phyloP scores from a whole-genome alignment of 2,888 invertebrate genomes.

The Cantharis lateralis region DNA sequence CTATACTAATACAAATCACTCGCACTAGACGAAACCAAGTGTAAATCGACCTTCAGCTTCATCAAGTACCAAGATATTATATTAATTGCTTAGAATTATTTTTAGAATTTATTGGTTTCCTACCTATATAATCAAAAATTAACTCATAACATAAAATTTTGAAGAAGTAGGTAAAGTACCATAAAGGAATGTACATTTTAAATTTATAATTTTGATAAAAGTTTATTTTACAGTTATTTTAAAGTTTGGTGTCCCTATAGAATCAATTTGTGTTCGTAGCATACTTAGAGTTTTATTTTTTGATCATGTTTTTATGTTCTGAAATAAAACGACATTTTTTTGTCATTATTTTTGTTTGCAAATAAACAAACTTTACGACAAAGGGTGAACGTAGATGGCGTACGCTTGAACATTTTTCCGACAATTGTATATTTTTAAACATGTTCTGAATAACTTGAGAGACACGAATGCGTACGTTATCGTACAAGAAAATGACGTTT shows the following conservation, averaged over 20 bases:
- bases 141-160: neutral
- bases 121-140: too few species aligned
- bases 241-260: neutral
- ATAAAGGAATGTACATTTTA: neutral
- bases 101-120: too few species aligned
- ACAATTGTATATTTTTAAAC: constrained; percentile 4
- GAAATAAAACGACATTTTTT: neutral
- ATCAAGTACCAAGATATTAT: too few species aligned
- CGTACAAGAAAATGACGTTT: constrained; percentile 3
- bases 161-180: neutral
- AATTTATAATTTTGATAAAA: neutral
- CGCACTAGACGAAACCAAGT: too few species aligned
- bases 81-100: too few species aligned
- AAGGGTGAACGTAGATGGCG: constrained; percentile 1
- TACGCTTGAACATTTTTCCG: neutral
- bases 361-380: constrained; percentile 4
- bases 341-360: neutral
- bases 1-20: too few species aligned
- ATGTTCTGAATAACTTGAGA: constrained; percentile 2
- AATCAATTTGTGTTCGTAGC: neutral
- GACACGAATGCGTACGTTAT: constrained; percentile 4
- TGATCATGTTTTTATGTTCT: neutral
- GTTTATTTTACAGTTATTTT: neutral
- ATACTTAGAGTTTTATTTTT: neutral
- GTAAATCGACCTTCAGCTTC: too few species aligned